These are phyloP conservation scores for Hydractinia symbiolongicarpus DNA, from an alignment of 30 jellyfish, hydroid and myxozoan genomes.

Conservation along the genomic window DNA sequence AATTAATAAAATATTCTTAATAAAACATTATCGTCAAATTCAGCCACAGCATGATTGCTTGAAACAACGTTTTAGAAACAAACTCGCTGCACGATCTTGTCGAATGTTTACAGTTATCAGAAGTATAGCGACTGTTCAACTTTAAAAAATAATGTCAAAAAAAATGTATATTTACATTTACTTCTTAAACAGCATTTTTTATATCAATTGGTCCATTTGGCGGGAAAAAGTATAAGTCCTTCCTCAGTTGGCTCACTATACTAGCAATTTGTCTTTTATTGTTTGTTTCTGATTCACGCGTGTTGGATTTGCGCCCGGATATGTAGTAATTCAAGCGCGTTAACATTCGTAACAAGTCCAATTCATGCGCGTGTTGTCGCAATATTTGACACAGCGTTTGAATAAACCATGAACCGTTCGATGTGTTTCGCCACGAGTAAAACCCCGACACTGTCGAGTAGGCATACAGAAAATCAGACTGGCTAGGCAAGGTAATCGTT, in stretches of 20 bases:
- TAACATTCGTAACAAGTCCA: slow-evolving; percentile 6
- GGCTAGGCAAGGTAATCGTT: neutral
- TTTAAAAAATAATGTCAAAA: too few species aligned
- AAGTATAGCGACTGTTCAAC: too few species aligned
- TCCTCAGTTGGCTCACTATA: slow-evolving; percentile 1
- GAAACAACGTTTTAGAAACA: too few species aligned
- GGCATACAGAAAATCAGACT: slow-evolving; percentile 30
- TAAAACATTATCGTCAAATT: too few species aligned
- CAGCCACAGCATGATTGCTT: too few species aligned
- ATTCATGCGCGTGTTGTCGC: neutral
- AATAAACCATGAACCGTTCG: slow-evolving; percentile 22
- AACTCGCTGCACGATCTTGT: too few species aligned
- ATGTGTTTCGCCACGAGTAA: slow-evolving; percentile 31
- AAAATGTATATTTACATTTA: too few species aligned
- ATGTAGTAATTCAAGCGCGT: neutral
- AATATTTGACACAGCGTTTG: neutral
- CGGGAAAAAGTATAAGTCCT: slow-evolving; percentile 13
- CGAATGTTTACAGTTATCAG: too few species aligned
- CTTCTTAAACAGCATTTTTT: neutral
- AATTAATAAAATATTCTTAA: too few species aligned
- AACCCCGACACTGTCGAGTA: slow-evolving; percentile 29
- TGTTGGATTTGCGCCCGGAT: neutral
- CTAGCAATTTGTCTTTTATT: slow-evolving; percentile 7
- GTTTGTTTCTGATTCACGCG: neutral
- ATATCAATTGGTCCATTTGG: neutral